Percentiles rank a stretch among this genome's conserved stretches.
Conservation (phyloP, 2,113 vertebrate genomes). For the Poecile atricapillus region DNA sequence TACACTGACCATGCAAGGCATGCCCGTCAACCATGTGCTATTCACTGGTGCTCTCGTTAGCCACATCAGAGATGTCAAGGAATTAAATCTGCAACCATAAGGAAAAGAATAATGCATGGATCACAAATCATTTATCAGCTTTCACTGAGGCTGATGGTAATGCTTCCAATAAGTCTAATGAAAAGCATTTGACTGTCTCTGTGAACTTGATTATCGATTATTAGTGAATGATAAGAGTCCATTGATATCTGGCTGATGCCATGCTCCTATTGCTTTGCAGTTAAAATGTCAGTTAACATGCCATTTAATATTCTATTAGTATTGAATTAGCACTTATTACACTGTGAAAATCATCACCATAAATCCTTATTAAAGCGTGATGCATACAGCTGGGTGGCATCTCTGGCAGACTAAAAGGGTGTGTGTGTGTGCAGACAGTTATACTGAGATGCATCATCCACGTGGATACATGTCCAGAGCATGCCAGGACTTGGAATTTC, state of each 20-base stretch:
- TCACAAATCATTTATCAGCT: not conserved
- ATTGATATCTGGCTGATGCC: slow-evolving; percentile 26
- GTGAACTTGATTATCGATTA: slow-evolving; percentile 60
- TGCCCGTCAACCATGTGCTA: not conserved
- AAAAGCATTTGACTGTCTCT: slow-evolving; percentile 10
- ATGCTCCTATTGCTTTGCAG: slow-evolving; percentile 27
- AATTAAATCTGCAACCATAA: not conserved
- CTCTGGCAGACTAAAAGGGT: not conserved
- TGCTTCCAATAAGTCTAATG: slow-evolving; percentile 42
- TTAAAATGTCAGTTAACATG: slow-evolving; percentile 53
- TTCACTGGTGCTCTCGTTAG: not conserved
- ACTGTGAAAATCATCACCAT: slow-evolving; percentile 59
- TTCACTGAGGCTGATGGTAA: not conserved
- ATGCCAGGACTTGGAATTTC: not conserved
- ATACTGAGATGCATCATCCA: not conserved
- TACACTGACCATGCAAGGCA: not conserved
- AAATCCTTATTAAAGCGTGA: slow-evolving; percentile 52
- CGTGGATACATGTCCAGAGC: not conserved
- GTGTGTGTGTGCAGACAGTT: not conserved
- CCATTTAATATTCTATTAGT: slow-evolving; percentile 61
- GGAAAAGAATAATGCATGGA: not conserved
- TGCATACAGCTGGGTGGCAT: slow-evolving; percentile 50
- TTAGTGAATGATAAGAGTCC: slow-evolving; percentile 33
- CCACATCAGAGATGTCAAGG: not conserved
- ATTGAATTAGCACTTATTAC: slow-evolving; percentile 60